phyloP scores from a whole-genome alignment of 2,797 vertebrate genomes.

The Melanotaenia maccullochi region DNA sequence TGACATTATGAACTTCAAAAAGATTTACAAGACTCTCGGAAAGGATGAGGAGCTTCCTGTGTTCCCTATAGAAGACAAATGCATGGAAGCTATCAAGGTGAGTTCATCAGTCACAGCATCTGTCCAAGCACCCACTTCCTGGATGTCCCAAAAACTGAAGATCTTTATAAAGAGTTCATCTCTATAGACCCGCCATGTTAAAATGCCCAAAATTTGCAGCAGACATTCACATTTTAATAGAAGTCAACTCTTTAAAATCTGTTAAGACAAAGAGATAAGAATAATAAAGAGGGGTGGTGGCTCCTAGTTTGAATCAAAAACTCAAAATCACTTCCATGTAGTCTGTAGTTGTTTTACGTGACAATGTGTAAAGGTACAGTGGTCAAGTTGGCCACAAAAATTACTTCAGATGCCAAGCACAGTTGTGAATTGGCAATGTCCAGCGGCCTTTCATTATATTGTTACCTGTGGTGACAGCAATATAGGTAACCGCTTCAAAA shows the following conservation, averaged over 20 bases:
- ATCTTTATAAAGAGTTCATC: background rate
- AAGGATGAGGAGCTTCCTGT: slow-evolving; percentile 91
- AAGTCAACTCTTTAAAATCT: too few species aligned
- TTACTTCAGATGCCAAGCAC: background rate
- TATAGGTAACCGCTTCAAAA: too few species aligned
- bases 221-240: background rate
- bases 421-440: background rate
- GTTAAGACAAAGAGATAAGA: background rate
- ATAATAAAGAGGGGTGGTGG: background rate
- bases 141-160: background rate
- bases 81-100: slow-evolving; percentile 92
- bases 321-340: background rate
- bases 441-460: too few species aligned
- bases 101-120: slow-evolving; percentile 10
- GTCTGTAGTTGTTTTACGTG: background rate
- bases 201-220: background rate
- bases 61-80: slow-evolving; percentile 91
- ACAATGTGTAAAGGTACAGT: background rate
- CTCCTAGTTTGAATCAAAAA: background rate
- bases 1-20: slow-evolving; percentile 92
- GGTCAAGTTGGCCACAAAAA: background rate
- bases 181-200: background rate
- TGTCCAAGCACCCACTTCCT: background rate
- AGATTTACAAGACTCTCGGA: slow-evolving; percentile 90
- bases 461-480: too few species aligned